Percentiles rank a stretch among this genome's conserved stretches.
phyloP scores from a whole-genome alignment of 2,888 invertebrate species.

The Formica aserva region DNA sequence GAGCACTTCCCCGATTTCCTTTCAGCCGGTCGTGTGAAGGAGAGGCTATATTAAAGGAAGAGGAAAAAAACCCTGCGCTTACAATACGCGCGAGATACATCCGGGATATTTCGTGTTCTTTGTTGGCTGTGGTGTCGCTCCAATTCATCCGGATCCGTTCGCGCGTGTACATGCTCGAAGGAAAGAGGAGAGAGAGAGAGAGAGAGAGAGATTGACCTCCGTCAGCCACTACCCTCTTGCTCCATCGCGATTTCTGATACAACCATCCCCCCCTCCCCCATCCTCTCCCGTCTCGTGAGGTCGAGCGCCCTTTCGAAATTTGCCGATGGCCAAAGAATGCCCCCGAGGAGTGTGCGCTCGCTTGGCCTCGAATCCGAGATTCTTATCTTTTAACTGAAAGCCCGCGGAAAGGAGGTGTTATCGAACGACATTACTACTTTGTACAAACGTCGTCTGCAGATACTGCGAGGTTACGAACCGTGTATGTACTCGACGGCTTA shows the following conservation, averaged over 20 bases:
- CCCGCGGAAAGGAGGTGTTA: constrained; percentile 70
- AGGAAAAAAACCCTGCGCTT: constrained; percentile 4
- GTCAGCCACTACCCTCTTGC: background rate
- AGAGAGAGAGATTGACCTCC: background rate
- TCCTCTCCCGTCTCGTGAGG: constrained; percentile 64
- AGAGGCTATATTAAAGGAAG: constrained; percentile 31
- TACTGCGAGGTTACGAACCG: constrained; percentile 56
- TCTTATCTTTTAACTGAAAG: constrained; percentile 76
- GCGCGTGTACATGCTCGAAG: background rate
- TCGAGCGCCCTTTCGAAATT: constrained; percentile 77
- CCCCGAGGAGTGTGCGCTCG: constrained; percentile 72
- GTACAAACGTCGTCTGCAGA: constrained; percentile 64
- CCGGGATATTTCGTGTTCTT: constrained; percentile 55
- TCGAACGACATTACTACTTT: constrained; percentile 73
- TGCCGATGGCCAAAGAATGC: constrained; percentile 75
- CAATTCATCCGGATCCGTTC: constrained; percentile 58
- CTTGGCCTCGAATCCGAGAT: constrained; percentile 76
- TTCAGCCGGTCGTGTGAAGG: constrained; percentile 55
- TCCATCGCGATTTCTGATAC: constrained; percentile 11
- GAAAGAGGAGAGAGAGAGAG: background rate
- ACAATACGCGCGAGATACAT: constrained; percentile 38
- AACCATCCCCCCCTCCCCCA: constrained; percentile 9
- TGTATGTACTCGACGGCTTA: constrained; percentile 56
- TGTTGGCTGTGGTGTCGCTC: constrained; percentile 35
- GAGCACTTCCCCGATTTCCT: constrained; percentile 69